A percentile compares a stretch with the other conserved stretches of the same genome.
Conservation (phyloP, 1,140 invertebrate genomes). For the Bombus soroeensis region DNA sequence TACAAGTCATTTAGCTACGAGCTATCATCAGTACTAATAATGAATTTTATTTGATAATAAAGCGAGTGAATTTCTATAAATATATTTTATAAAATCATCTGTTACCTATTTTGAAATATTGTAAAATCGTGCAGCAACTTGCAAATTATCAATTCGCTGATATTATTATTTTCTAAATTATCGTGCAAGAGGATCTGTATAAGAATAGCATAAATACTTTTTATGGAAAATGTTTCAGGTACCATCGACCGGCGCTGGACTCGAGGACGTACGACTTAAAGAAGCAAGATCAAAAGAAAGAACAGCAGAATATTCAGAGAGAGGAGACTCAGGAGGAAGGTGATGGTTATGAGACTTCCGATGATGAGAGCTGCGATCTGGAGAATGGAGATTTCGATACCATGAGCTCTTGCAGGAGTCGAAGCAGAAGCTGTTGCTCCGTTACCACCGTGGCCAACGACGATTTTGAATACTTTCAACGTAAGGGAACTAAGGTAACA, state of each 20-base stretch:
- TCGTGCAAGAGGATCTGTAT: too few species aligned
- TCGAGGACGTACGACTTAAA: slow-evolving; percentile 76
- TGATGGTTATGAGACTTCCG: slow-evolving; percentile 79
- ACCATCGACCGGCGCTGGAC: slow-evolving; percentile 64
- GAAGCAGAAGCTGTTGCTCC: slow-evolving; percentile 83
- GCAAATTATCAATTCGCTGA: background rate
- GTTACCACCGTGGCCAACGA: slow-evolving; percentile 87
- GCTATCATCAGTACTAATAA: too few species aligned
- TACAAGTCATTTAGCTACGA: too few species aligned
- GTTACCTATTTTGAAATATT: too few species aligned
- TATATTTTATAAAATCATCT: too few species aligned
- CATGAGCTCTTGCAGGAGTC: slow-evolving; percentile 84
- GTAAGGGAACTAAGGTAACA: slow-evolving; percentile 75
- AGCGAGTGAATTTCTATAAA: too few species aligned
- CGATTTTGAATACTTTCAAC: slow-evolving; percentile 86
- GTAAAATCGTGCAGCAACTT: background rate
- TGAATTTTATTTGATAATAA: too few species aligned
- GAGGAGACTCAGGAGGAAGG: slow-evolving; percentile 44
- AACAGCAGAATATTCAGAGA: slow-evolving; percentile 52
- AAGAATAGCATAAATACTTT: background rate
- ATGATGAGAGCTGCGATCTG: slow-evolving; percentile 81
- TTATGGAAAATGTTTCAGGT: slow-evolving; percentile 50
- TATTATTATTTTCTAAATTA: too few species aligned
- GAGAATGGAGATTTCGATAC: slow-evolving; percentile 77
- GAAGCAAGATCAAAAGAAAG: slow-evolving; percentile 55